phyloP scores from a whole-genome alignment of 2,888 invertebrate species.

The Netelia virgata region DNA sequence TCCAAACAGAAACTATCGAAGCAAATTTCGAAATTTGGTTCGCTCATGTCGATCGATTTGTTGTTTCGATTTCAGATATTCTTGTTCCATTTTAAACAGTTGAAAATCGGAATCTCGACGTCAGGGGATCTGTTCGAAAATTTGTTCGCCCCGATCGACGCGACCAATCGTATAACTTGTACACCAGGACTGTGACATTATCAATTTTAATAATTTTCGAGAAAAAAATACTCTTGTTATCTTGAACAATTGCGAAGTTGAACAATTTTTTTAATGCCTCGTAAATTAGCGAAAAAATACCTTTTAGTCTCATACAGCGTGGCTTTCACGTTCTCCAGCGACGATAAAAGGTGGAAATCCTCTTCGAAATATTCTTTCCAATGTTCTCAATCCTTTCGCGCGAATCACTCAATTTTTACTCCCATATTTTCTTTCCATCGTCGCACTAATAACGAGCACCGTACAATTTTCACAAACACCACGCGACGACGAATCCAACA shows the following conservation, averaged over 20 bases:
- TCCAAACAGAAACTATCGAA: too few relatives aligned
- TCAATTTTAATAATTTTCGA: not conserved
- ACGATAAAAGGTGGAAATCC: conserved; percentile 2
- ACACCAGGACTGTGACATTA: too few relatives aligned
- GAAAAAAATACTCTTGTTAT: not conserved
- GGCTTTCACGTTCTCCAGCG: conserved; percentile 13
- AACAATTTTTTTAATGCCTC: not conserved
- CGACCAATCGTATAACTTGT: too few relatives aligned
- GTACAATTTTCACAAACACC: conserved; percentile 9
- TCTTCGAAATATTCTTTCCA: not conserved
- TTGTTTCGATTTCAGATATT: too few relatives aligned
- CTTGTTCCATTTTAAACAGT: not conserved
- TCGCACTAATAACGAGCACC: not conserved
- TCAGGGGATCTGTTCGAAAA: not conserved
- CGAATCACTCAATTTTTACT: not conserved
- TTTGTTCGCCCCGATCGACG: not conserved
- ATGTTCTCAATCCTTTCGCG: not conserved
- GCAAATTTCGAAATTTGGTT: too few relatives aligned
- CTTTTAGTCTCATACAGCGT: conserved; percentile 42
- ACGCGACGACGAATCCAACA: not conserved
- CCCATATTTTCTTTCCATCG: not conserved
- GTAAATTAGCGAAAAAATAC: conserved; percentile 13
- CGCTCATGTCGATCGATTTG: too few relatives aligned
- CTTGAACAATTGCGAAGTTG: not conserved
- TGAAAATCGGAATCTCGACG: not conserved